Percentiles rank a stretch among this genome's conserved stretches.
These are phyloP conservation scores for Urocyon cinereoargenteus DNA, from an alignment of 2,797 vertebrate genomes.

Conservation along the genomic window DNA sequence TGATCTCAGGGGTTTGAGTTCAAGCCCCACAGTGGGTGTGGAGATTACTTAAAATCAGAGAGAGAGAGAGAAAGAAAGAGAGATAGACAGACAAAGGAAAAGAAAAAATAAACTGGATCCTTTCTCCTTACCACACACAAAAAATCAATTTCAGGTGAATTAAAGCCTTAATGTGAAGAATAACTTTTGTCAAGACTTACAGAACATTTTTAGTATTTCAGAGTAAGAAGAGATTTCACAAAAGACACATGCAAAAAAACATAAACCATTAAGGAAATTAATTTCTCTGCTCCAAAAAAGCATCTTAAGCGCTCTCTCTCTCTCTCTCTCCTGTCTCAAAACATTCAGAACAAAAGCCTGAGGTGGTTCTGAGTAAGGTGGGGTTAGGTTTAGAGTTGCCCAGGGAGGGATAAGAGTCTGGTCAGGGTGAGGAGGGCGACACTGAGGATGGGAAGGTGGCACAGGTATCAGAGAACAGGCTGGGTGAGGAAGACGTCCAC, in stretches of 20 bases:
- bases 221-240: neutral
- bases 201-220: neutral
- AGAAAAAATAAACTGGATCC: neutral
- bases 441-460: neutral
- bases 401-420: neutral
- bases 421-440: no score
- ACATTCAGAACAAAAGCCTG: neutral
- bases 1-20: no score
- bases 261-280: neutral
- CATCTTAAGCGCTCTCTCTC: neutral
- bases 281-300: neutral
- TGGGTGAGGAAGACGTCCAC: neutral
- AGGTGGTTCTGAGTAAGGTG: neutral
- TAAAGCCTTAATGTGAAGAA: slow-evolving; percentile 19
- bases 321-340: no score
- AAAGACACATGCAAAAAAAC: neutral
- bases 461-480: neutral
- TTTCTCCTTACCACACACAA: neutral
- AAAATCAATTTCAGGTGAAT: neutral
- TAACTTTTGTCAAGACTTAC: neutral
- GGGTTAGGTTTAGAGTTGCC: accelerated
- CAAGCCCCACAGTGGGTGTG: no score
- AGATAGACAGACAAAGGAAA: neutral
- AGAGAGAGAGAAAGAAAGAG: no score
- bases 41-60: no score